phyloP scores from a whole-genome alignment of 2,797 vertebrate species.

The Miichthys miiuy region DNA sequence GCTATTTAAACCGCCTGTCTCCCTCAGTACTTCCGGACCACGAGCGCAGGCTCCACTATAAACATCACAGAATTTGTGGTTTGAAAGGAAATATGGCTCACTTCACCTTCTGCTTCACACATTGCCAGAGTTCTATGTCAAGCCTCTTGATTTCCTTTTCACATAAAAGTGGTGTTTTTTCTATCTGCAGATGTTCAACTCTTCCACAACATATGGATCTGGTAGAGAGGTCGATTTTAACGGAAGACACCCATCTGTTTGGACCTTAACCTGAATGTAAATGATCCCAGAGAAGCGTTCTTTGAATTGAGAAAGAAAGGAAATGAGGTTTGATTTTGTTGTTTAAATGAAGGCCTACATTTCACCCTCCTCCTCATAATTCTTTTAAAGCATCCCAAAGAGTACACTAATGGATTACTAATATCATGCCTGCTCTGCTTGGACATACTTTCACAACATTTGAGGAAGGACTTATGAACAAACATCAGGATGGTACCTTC shows the following conservation, averaged over 20 bases:
- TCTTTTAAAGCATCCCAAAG: conserved; percentile 25
- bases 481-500: conserved; percentile 17
- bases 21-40: conserved; percentile 19
- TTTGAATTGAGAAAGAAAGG: conserved; percentile 17
- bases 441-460: conserved; percentile 13
- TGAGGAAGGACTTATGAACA: conserved; percentile 9
- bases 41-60: neutral
- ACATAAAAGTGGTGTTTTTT: conserved; percentile 47
- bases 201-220: conserved; percentile 71
- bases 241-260: conserved; percentile 60
- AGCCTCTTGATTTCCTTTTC: conserved; percentile 62
- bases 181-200: conserved; percentile 70
- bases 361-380: neutral
- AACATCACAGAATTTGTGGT: conserved; percentile 51
- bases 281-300: conserved; percentile 8
- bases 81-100: conserved; percentile 45
- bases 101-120: conserved; percentile 58
- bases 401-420: conserved; percentile 1
- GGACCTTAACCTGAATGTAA: conserved; percentile 36
- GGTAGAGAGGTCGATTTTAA: conserved; percentile 41
- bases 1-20: conserved; percentile 23
- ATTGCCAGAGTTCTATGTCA: conserved; percentile 36
- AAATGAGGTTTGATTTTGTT: neutral
- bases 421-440: conserved; percentile 5
- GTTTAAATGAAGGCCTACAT: conserved; percentile 16